Percentiles rank a stretch among this genome's conserved stretches.
These are phyloP conservation scores for Entomobrya multifasciata DNA, from an alignment of 2,888 invertebrate species.

Conservation along the genomic window DNA sequence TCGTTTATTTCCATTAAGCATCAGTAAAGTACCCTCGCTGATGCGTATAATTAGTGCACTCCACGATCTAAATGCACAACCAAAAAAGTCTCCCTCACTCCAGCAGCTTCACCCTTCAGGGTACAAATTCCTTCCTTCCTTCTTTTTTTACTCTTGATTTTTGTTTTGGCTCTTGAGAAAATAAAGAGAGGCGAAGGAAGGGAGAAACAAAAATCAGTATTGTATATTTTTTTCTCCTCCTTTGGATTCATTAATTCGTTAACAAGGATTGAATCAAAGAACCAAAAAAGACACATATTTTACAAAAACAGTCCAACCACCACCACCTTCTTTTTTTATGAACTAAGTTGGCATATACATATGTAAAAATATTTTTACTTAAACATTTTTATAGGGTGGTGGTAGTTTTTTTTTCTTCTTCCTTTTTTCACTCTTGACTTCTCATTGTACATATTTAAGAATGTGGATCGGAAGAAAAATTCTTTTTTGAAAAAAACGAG, in stretches of 20 bases:
- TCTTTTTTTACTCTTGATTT: too few relatives aligned
- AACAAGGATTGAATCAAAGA: constrained; percentile 70
- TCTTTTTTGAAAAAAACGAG: constrained; percentile 4
- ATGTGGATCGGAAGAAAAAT: constrained; percentile 38
- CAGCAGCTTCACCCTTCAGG: constrained; percentile 61
- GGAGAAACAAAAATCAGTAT: constrained; percentile 59
- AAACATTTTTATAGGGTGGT: neutral
- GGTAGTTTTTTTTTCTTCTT: too few relatives aligned
- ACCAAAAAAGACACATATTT: constrained; percentile 69
- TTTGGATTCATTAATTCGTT: constrained; percentile 70
- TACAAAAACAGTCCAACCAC: constrained; percentile 21
- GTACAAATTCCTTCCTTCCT: constrained; percentile 65
- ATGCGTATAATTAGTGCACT: constrained; percentile 63
- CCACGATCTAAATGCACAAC: neutral
- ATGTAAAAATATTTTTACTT: constrained; percentile 5
- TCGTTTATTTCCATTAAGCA: constrained; percentile 64
- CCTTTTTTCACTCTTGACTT: constrained; percentile 24
- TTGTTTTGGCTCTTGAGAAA: too few relatives aligned
- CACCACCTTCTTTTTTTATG: constrained; percentile 23
- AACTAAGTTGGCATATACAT: neutral
- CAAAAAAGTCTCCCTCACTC: constrained; percentile 5
- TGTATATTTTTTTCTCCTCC: too few relatives aligned
- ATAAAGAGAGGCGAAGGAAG: constrained; percentile 26
- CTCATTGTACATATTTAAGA: constrained; percentile 22
- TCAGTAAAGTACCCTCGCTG: constrained; percentile 47